Conservation (phyloP, 1,140 invertebrate species). For the Muscidifurax raptorellus region DNA sequence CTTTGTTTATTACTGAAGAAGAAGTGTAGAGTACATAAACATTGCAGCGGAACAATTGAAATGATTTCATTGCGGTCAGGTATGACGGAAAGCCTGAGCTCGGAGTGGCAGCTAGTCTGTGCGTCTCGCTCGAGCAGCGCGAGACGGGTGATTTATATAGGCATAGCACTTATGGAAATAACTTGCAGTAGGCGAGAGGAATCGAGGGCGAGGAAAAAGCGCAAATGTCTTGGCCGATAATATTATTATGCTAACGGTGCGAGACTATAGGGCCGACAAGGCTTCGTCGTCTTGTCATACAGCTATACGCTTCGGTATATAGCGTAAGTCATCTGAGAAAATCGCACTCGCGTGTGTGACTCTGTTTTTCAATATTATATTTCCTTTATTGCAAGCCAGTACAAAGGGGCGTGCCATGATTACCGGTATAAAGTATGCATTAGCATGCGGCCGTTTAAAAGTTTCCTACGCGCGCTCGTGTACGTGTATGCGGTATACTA, state of each 20-base stretch:
- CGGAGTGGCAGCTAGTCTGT: neutral
- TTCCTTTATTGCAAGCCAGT: neutral
- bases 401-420: slow-evolving; percentile 16
- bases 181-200: slow-evolving; percentile 25
- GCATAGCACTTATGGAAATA: slow-evolving; percentile 49
- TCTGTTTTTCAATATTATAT: slow-evolving; percentile 39
- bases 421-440: neutral
- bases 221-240: slow-evolving; percentile 46
- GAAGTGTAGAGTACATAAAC: neutral
- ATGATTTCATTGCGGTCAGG: slow-evolving; percentile 45
- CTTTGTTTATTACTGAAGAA: slow-evolving; percentile 11
- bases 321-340: neutral
- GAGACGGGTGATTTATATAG: slow-evolving; percentile 45
- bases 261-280: neutral
- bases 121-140: slow-evolving; percentile 3
- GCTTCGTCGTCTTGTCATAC: neutral
- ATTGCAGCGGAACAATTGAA: slow-evolving; percentile 42
- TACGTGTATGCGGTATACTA: no score
- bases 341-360: neutral
- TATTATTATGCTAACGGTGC: slow-evolving; percentile 43
- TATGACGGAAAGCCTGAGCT: slow-evolving; percentile 31
- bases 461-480: neutral
- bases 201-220: slow-evolving; percentile 44
- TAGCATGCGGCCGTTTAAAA: neutral
- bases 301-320: neutral